A percentile compares a stretch with the other conserved stretches of the same genome.
phyloP scores from a whole-genome alignment of 2,797 vertebrate genomes.

The Agapornis canus region DNA sequence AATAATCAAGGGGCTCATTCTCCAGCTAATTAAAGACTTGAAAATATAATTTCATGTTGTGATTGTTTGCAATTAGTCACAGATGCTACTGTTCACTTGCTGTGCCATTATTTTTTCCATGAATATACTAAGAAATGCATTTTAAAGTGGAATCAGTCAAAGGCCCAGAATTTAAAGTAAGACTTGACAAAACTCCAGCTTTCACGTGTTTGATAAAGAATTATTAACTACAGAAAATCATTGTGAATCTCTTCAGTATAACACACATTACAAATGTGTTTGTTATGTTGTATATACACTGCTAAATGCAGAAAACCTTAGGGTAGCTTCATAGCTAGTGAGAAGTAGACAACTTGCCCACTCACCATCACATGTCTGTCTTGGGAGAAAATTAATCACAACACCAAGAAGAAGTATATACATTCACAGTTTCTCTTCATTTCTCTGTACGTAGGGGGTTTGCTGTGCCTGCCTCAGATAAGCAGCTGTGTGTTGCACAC shows the following conservation, averaged over 20 bases:
- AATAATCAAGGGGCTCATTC: constrained; percentile 53
- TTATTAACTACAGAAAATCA: not conserved
- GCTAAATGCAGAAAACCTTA: not conserved
- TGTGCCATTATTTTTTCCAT: constrained; percentile 23
- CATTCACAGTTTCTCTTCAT: not conserved
- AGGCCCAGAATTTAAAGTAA: not conserved
- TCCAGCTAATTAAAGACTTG: constrained; percentile 36
- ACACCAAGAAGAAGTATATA: too few species aligned
- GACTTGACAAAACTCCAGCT: not conserved
- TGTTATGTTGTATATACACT: not conserved
- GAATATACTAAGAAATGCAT: not conserved
- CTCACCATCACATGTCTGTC: not conserved
- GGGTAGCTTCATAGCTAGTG: not conserved
- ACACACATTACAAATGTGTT: not conserved
- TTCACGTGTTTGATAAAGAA: not conserved
- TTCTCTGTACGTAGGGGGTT: not conserved
- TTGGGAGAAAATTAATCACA: not conserved
- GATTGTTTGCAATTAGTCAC: constrained; percentile 61
- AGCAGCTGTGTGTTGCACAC: not conserved
- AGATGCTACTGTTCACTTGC: constrained; percentile 34
- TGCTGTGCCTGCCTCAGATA: not conserved
- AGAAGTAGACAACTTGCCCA: not conserved
- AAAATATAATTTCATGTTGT: constrained; percentile 58
- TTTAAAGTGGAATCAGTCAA: constrained; percentile 18
- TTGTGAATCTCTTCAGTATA: not conserved